phyloP scores from a whole-genome alignment of 2,888 invertebrate genomes.

The Capitulum mitella region DNA sequence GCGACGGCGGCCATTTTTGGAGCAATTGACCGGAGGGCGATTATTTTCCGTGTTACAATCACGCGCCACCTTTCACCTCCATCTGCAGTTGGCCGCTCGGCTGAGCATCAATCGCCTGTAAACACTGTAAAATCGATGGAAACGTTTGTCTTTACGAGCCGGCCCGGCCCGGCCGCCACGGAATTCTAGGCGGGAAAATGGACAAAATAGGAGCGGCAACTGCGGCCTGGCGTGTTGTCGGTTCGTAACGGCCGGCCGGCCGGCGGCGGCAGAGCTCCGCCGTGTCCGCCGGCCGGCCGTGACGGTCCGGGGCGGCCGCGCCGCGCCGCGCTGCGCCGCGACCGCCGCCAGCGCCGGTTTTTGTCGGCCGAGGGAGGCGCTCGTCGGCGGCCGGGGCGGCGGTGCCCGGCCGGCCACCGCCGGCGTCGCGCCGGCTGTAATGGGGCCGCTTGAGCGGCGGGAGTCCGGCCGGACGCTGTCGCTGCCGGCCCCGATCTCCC shows the following conservation, averaged over 20 bases:
- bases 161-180: not conserved
- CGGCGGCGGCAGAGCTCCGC: too few relatives aligned
- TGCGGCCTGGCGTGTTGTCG: not conserved
- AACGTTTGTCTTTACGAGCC: not conserved
- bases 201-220: not conserved
- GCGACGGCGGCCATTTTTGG: not conserved
- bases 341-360: too few relatives aligned
- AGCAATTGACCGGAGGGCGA: not conserved
- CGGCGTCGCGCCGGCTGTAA: not conserved
- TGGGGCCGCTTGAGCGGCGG: not conserved
- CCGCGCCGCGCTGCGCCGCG: too few relatives aligned
- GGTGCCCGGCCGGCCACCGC: not conserved
- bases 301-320: too few relatives aligned
- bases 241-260: not conserved
- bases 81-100: not conserved
- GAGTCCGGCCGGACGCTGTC: too few relatives aligned
- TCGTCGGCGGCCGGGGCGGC: not conserved
- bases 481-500: too few relatives aligned
- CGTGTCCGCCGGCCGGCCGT: too few relatives aligned
- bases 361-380: too few relatives aligned
- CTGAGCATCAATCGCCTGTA: not conserved
- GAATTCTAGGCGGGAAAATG: not conserved
- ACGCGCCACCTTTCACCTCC: constrained; percentile 12
- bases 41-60: constrained; percentile 23
- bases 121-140: constrained; percentile 11